Percentiles rank a stretch among this genome's conserved stretches.
These are phyloP conservation scores for Paguma larvata DNA, from an alignment of 2,797 vertebrate species.

Conservation along the genomic window DNA sequence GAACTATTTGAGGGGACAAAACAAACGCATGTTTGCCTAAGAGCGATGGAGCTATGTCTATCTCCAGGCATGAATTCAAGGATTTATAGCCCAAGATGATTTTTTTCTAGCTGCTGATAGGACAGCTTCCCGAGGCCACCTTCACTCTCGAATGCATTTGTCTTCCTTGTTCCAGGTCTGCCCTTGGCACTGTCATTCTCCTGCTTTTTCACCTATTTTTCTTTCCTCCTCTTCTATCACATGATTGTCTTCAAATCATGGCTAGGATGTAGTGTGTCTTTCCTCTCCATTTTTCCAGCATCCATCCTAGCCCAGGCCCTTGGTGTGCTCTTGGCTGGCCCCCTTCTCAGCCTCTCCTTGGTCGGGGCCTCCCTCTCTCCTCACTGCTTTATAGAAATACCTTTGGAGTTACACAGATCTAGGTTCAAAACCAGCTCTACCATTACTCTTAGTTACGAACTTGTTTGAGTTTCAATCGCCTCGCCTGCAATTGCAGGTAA, in stretches of 20 bases:
- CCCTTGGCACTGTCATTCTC: not conserved
- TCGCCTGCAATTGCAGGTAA: not conserved
- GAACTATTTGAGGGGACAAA: constrained; percentile 88
- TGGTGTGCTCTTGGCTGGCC: not conserved
- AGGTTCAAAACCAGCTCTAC: not conserved
- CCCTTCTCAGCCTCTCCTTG: not conserved
- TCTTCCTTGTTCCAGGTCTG: not conserved
- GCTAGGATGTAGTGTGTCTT: not conserved
- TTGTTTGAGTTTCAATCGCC: not conserved
- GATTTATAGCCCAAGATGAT: not conserved
- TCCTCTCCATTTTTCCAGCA: not conserved
- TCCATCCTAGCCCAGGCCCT: not conserved
- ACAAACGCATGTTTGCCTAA: not conserved
- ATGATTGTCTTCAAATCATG: not conserved
- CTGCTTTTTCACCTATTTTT: not conserved
- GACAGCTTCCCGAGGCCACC: no score
- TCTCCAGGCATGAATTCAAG: not conserved
- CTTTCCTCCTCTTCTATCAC: not conserved
- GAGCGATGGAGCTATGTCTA: not conserved
- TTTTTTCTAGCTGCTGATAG: not conserved
- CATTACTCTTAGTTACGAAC: not conserved
- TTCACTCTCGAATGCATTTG: not conserved
- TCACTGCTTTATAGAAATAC: not conserved
- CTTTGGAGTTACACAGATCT: not conserved
- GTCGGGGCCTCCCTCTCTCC: no score